phyloP scores from a whole-genome alignment of 2,113 vertebrate genomes.

The Proterorhinus semilunaris region DNA sequence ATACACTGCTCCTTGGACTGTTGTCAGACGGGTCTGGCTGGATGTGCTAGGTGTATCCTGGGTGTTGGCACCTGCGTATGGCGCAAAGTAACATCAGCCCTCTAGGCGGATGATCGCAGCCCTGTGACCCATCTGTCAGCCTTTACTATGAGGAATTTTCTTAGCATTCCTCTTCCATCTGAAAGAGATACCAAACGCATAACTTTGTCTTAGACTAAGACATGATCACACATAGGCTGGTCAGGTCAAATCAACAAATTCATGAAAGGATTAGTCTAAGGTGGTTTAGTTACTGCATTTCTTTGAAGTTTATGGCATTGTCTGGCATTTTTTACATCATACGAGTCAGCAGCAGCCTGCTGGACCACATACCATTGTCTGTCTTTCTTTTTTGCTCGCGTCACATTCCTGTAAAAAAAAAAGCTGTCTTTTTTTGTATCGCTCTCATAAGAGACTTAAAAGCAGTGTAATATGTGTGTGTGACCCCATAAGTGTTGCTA shows the following conservation, averaged over 20 bases:
- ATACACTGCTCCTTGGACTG: no score
- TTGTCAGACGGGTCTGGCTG: slow-evolving; percentile 35
- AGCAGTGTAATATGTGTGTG: background rate
- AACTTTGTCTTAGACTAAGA: no score
- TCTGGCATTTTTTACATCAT: slow-evolving; percentile 30
- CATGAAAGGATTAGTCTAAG: background rate
- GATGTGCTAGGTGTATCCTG: slow-evolving; percentile 44
- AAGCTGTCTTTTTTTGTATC: slow-evolving; percentile 21
- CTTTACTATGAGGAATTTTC: slow-evolving; percentile 18
- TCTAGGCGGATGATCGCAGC: slow-evolving; percentile 18
- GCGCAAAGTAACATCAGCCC: slow-evolving; percentile 20
- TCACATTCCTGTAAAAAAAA: slow-evolving; percentile 25
- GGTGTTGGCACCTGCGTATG: slow-evolving; percentile 47
- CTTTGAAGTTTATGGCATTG: slow-evolving; percentile 34
- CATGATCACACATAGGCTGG: no score
- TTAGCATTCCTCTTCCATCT: slow-evolving; percentile 31
- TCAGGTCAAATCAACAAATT: background rate
- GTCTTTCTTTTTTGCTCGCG: slow-evolving; percentile 1
- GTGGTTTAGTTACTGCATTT: slow-evolving; percentile 34
- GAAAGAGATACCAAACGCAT: background rate
- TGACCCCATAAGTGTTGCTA: background rate
- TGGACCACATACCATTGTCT: slow-evolving; percentile 42
- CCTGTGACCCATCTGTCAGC: slow-evolving; percentile 7
- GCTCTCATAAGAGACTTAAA: background rate
- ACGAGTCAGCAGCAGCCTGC: slow-evolving; percentile 51